Evolutionary conservation across 2,888 invertebrate genomes (phyloP).

Genomic region (Therioaphis trifolii): DNA sequence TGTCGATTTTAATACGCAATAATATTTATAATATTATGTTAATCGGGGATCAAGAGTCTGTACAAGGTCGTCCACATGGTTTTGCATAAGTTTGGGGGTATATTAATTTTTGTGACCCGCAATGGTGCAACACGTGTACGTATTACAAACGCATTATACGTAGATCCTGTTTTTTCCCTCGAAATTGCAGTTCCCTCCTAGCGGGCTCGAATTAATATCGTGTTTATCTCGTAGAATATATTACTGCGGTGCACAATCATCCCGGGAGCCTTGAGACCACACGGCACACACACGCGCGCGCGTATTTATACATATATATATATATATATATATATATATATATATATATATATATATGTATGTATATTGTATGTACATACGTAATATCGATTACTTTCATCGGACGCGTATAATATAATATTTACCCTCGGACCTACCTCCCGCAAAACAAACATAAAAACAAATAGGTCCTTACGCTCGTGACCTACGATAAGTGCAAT

Average conservation of each 20-base stretch:
- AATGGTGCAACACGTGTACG: not conserved
- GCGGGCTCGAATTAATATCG: constrained; percentile 18
- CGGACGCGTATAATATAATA: no score
- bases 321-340: no score
- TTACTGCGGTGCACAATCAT: not conserved
- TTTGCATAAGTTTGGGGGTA: constrained; percentile 31
- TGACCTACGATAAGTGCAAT: constrained; percentile 58
- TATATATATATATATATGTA: no score
- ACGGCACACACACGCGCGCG: not conserved
- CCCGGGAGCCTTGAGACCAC: constrained; percentile 39
- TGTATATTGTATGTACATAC: not conserved
- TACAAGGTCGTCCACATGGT: constrained; percentile 14
- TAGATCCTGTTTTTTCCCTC: constrained; percentile 35
- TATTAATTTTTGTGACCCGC: constrained; percentile 10
- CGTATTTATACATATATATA: no score
- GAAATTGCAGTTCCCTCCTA: constrained; percentile 23
- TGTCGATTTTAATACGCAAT: no score
- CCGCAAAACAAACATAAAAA: constrained; percentile 36
- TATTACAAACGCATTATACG: not conserved
- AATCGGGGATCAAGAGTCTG: constrained; percentile 1
- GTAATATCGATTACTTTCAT: not conserved
- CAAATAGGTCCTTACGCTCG: constrained; percentile 52
- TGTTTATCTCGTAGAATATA: constrained; percentile 14
- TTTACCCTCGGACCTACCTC: constrained; percentile 16
- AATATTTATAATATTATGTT: not conserved